Evolutionary conservation across 2,797 vertebrate genomes (phyloP).

Genomic region (Antrozous pallidus): DNA sequence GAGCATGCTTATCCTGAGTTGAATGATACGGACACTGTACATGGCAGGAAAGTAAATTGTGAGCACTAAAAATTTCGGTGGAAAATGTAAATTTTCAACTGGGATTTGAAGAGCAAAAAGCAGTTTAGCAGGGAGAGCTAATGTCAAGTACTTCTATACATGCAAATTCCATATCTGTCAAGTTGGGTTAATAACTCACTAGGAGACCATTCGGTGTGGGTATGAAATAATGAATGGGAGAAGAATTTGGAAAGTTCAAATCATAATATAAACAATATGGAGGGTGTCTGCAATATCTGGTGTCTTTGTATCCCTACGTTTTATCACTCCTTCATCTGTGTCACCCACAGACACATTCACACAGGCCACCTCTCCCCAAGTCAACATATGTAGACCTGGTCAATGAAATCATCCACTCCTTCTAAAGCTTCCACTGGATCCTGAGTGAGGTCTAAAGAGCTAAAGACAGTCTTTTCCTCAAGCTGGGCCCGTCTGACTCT

Average conservation of each 20-base stretch:
- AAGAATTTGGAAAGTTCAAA: background rate
- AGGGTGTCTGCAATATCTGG: rapidly evolving
- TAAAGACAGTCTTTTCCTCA: background rate
- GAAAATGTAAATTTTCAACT: background rate
- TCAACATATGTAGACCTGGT: no score
- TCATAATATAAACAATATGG: background rate
- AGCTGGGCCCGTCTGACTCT: background rate
- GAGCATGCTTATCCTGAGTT: background rate
- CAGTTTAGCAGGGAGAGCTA: background rate
- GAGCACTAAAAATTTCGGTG: background rate
- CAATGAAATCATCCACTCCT: background rate
- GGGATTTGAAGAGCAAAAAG: background rate
- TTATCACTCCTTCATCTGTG: background rate
- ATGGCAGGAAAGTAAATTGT: background rate
- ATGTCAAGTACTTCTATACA: background rate
- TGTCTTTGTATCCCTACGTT: background rate
- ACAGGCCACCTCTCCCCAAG: no score
- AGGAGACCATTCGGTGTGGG: background rate
- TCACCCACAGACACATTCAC: background rate
- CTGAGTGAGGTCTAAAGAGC: background rate
- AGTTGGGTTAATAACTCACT: background rate
- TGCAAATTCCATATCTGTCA: background rate
- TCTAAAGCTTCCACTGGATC: background rate
- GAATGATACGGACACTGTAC: background rate
- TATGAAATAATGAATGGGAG: background rate